Percentiles rank a stretch among this genome's conserved stretches.
These are phyloP conservation scores for Desmodus rotundus DNA, from an alignment of 2,113 vertebrate species.

Conservation along the genomic window DNA sequence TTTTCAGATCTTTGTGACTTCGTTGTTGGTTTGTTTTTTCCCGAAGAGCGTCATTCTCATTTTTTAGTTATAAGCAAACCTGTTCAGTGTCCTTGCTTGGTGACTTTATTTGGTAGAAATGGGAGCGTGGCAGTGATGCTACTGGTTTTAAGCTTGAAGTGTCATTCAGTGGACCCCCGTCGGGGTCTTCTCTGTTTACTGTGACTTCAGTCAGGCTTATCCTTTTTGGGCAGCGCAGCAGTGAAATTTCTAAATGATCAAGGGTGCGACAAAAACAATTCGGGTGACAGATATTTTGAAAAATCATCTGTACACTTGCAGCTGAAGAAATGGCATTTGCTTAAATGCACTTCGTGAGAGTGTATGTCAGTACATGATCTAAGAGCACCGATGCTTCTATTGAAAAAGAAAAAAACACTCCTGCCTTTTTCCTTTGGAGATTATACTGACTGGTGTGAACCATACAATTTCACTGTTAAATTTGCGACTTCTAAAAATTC, in stretches of 20 bases:
- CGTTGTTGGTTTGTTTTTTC: background rate
- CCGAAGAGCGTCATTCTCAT: background rate
- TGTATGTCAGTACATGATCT: background rate
- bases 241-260: background rate
- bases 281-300: background rate
- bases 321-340: constrained; percentile 7
- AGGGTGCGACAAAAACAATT: background rate
- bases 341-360: background rate
- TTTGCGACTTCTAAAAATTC: constrained; percentile 53
- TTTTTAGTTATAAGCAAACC: background rate
- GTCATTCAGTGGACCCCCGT: background rate
- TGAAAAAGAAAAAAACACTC: background rate
- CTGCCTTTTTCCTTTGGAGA: background rate
- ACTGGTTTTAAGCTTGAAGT: background rate
- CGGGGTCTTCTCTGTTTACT: background rate
- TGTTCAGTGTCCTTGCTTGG: background rate
- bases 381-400: background rate
- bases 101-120: constrained; percentile 5
- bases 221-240: background rate
- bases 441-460: background rate
- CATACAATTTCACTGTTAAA: constrained; percentile 56
- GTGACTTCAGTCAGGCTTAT: background rate
- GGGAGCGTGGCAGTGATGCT: background rate
- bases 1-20: background rate
- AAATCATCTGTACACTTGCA: background rate